Evolutionary conservation across 2,113 vertebrate genomes (phyloP), one percentile per base, ranked within the genome.

Genomic region (Stegastes partitus): DNA sequence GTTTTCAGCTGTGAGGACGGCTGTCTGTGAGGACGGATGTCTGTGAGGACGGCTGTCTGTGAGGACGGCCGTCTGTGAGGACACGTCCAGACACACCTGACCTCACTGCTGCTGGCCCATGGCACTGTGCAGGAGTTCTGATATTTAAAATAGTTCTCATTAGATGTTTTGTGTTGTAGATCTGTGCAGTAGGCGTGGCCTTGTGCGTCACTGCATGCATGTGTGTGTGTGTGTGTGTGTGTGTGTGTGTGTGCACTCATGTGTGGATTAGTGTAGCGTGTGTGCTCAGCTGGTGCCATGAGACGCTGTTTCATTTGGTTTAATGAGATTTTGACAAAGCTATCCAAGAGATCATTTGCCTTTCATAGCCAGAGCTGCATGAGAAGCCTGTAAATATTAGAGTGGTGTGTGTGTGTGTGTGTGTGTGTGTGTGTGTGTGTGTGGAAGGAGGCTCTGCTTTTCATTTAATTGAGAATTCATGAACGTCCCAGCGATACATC

Each of bases 271-370:
- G 79, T 69, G 63, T 18, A 26, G 67, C 22, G 47, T 81, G 86
- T 91, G 91, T 88, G 92, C 92, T 93, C 93, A 95, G 93, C 93
- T 95, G 93, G 92, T 88, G 67, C 79, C 66, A 77, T 16, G 74
- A 87, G 90, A 68, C 83, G 89, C 84, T 84, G 85, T 94, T 94
- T 94, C 90, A 93, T 94, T 94, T 89, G 91, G 64, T 83, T 90
- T 94, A 94, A 94, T 94, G 92, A 94, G 93, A 93, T 94, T 95
- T 93, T 89, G 88, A 92, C 90, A 91, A 91, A 92, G 79, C 86
- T 69, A 64, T 86, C 66, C 59, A 44, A 59, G 86, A 81, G 77
- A 89, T 87, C 71, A 89, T 93, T 93, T 92, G 55, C 77, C 66
- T 76, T 85, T 87, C 84, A 84, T 78, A 72, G 55, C 22, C 45